Conservation (phyloP, 2,797 vertebrate species). For the Masticophis lateralis region DNA sequence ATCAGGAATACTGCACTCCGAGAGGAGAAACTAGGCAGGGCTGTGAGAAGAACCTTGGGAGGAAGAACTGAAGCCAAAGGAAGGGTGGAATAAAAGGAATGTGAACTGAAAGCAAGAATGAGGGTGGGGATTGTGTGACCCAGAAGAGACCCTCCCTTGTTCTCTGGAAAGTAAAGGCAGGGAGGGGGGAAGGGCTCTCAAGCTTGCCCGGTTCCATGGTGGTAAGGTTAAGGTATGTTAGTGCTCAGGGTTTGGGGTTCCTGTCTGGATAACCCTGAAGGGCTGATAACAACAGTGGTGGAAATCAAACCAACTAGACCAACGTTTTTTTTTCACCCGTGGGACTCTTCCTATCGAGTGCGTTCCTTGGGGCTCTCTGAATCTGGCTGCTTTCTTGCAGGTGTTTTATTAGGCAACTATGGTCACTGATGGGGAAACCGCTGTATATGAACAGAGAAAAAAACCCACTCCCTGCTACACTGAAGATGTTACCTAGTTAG, state of each 20-base stretch:
- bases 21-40: background rate
- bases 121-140: background rate
- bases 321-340: background rate
- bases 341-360: background rate
- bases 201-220: accelerated
- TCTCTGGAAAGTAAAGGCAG: background rate
- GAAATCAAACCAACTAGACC: background rate
- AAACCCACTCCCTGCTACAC: too few relatives aligned
- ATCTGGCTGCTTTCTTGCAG: too few relatives aligned
- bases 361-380: background rate
- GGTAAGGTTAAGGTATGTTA: background rate
- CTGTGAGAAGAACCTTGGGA: background rate
- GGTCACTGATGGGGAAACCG: background rate
- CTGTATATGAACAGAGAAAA: too few relatives aligned
- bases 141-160: background rate
- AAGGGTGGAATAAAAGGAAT: background rate
- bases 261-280: background rate
- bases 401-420: background rate
- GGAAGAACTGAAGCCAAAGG: background rate
- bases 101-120: background rate
- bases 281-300: background rate
- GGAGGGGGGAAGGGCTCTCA: background rate
- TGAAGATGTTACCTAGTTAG: too few relatives aligned
- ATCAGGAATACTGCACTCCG: background rate
- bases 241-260: background rate